Evolutionary conservation across 2,797 vertebrate genomes (phyloP).

Genomic region (Enteromius thamalakanensis): DNA sequence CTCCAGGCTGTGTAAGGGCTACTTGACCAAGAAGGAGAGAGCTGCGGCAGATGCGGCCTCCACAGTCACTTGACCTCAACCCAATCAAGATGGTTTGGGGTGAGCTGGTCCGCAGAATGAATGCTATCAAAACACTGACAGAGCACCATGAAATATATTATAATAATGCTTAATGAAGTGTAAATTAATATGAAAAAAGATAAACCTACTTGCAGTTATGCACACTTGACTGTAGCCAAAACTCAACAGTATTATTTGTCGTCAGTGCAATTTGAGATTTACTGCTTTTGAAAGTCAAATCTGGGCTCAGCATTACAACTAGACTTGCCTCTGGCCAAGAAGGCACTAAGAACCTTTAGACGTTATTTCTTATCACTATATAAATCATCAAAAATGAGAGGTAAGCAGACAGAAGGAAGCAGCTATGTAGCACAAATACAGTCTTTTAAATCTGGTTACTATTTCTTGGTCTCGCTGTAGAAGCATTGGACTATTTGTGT

Average conservation of each 20-base stretch:
- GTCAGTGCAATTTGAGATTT: conserved; percentile 22
- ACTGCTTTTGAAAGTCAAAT: conserved; percentile 19
- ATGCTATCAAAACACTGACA: neutral
- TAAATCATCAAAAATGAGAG: conserved; percentile 52
- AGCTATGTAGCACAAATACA: conserved; percentile 50
- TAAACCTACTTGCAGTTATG: conserved; percentile 6
- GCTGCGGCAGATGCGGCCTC: no score
- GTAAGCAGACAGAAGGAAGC: conserved; percentile 51
- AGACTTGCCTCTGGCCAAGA: conserved; percentile 32
- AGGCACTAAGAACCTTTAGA: conserved; percentile 16
- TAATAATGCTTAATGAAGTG: neutral
- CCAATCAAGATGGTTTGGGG: no score
- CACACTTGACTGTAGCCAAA: conserved; percentile 25
- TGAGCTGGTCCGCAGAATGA: no score
- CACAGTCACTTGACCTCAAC: no score
- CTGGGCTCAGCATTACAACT: conserved; percentile 20
- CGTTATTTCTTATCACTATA: conserved; percentile 40
- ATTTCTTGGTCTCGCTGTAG: conserved; percentile 1
- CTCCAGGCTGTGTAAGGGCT: no score
- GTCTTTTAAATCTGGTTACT: conserved; percentile 24
- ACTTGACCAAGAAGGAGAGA: no score
- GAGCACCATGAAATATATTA: neutral
- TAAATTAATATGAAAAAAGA: neutral
- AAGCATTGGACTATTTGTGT: neutral
- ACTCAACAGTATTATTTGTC: conserved; percentile 13